Evolutionary conservation across 1,140 invertebrate genomes (phyloP).

Genomic region (Trachymyrmex cornetzi): DNA sequence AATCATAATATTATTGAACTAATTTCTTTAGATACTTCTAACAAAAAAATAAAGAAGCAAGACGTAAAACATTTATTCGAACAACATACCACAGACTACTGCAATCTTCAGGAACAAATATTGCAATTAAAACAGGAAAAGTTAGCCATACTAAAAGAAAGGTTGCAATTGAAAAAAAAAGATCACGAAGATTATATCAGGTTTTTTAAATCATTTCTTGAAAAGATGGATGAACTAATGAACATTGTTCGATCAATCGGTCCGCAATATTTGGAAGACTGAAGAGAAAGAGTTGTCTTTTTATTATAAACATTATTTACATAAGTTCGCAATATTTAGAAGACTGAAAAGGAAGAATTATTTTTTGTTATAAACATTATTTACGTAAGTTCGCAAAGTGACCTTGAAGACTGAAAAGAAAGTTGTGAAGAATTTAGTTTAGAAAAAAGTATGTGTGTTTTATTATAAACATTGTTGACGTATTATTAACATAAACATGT

Average conservation of each 20-base stretch:
- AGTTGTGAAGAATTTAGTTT: too few relatives aligned
- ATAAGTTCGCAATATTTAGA: too few relatives aligned
- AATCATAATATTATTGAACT: background rate
- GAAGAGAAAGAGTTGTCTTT: too few relatives aligned
- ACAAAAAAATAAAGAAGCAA: background rate
- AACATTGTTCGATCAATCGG: background rate
- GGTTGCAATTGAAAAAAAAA: slow-evolving; percentile 10
- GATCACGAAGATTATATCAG: background rate
- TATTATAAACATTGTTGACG: too few relatives aligned
- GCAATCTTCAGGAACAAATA: background rate
- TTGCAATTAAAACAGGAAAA: slow-evolving; percentile 11
- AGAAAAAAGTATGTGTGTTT: too few relatives aligned
- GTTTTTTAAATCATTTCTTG: background rate
- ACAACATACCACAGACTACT: background rate
- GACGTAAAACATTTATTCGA: slow-evolving; percentile 3
- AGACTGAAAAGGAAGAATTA: too few relatives aligned
- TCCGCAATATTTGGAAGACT: slow-evolving; percentile 9
- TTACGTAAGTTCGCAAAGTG: too few relatives aligned
- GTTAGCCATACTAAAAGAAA: background rate
- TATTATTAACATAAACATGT: too few relatives aligned
- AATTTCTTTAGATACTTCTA: slow-evolving; percentile 1
- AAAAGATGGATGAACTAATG: background rate
- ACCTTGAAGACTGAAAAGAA: too few relatives aligned
- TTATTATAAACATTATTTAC: too few relatives aligned
- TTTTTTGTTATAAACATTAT: too few relatives aligned